phyloP scores from a whole-genome alignment of 1,140 invertebrate species.

The Caenorhabditis remanei region DNA sequence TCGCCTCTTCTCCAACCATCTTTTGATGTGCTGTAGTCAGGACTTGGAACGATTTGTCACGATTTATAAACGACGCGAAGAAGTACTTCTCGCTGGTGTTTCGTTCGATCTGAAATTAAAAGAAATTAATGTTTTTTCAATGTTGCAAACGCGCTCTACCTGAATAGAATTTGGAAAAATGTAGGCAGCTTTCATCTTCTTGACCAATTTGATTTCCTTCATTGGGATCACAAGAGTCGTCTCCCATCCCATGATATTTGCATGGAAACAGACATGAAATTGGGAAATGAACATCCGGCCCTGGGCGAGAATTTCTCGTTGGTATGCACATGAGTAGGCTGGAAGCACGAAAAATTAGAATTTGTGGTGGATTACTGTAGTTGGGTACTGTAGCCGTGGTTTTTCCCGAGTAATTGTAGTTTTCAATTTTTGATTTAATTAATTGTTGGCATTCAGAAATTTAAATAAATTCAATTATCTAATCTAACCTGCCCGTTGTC shows the following conservation, averaged over 20 bases:
- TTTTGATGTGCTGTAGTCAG: conserved; percentile 42
- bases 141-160: conserved; percentile 13
- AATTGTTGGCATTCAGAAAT: too few species aligned
- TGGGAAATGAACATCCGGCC: conserved; percentile 62
- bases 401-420: too few species aligned
- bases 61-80: conserved; percentile 63
- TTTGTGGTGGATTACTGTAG: neutral
- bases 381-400: neutral
- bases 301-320: conserved; percentile 63
- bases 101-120: conserved; percentile 47
- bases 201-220: conserved; percentile 51
- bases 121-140: neutral
- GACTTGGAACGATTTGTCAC: conserved; percentile 57
- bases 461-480: too few species aligned
- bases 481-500: too few species aligned
- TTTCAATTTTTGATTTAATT: too few species aligned
- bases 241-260: conserved; percentile 64
- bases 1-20: conserved; percentile 6
- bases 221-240: conserved; percentile 60
- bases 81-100: conserved; percentile 45
- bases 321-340: conserved; percentile 63
- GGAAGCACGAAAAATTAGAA: neutral
- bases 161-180: conserved; percentile 65
- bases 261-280: conserved; percentile 61
- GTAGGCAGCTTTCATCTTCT: conserved; percentile 59